These are phyloP conservation scores for Lutraria lutraria DNA, from an alignment of 2,888 invertebrate species.

Conservation along the genomic window DNA sequence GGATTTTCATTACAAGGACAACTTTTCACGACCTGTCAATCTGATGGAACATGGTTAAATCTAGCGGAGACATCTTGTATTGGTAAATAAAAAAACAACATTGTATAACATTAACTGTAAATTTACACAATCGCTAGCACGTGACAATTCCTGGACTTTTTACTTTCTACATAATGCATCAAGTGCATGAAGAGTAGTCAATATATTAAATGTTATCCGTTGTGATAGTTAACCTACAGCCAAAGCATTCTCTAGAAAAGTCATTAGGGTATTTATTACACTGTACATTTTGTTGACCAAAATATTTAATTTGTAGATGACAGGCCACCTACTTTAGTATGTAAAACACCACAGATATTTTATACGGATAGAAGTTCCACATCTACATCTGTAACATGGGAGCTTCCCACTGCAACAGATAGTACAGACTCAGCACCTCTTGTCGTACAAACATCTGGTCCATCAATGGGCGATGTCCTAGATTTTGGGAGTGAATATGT, in stretches of 20 bases:
- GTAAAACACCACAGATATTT: slow-evolving; percentile 45
- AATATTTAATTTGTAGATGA: slow-evolving; percentile 22
- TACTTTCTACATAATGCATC: background rate
- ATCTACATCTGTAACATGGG: slow-evolving; percentile 39
- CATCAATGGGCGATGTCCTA: slow-evolving; percentile 25
- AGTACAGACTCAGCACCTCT: slow-evolving; percentile 21
- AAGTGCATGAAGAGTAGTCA: background rate
- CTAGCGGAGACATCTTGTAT: background rate
- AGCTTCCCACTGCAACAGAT: slow-evolving; percentile 17
- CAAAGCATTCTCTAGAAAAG: no score
- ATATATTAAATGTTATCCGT: no score
- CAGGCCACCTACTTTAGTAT: slow-evolving; percentile 31
- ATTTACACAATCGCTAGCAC: background rate
- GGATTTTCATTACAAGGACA: slow-evolving; percentile 18
- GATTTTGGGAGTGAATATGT: slow-evolving; percentile 45
- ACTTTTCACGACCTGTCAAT: slow-evolving; percentile 29
- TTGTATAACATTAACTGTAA: background rate
- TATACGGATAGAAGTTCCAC: slow-evolving; percentile 42
- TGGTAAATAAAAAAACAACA: slow-evolving; percentile 24
- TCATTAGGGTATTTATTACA: no score
- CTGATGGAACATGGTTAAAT: slow-evolving; percentile 37
- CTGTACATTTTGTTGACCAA: no score
- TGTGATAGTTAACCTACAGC: no score
- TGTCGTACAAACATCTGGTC: slow-evolving; percentile 36
- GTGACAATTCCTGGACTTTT: no score